Evolutionary conservation across 2,113 vertebrate genomes (phyloP).

Genomic region (Guaruba guarouba): DNA sequence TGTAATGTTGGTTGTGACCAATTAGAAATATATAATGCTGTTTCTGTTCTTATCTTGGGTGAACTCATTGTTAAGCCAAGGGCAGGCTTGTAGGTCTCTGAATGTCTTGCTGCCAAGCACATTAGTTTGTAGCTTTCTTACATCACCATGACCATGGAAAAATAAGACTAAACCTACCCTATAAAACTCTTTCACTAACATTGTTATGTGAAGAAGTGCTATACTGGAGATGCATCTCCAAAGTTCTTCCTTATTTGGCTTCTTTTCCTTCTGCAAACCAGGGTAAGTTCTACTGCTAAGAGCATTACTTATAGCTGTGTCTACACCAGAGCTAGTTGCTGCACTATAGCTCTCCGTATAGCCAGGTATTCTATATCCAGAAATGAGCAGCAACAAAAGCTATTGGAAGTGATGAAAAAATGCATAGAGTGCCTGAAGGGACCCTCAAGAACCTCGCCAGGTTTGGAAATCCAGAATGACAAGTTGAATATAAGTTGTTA

Average conservation of each 20-base stretch:
- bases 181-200: background rate
- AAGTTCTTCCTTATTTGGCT: background rate
- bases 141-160: background rate
- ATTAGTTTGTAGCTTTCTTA: background rate
- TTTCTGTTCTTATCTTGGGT: conserved; percentile 35
- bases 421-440: background rate
- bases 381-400: background rate
- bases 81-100: background rate
- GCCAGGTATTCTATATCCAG: background rate
- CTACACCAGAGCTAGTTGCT: background rate
- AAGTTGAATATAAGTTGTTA: background rate
- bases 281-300: background rate
- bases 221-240: background rate
- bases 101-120: background rate
- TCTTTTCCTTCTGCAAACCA: background rate
- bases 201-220: background rate
- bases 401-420: background rate
- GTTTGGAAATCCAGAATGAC: background rate
- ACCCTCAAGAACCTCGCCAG: background rate
- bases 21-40: conserved; percentile 18
- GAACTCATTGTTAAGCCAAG: background rate
- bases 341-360: background rate
- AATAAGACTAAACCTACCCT: background rate
- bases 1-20: background rate
- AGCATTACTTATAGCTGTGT: background rate